Percentiles rank a stretch among this genome's conserved stretches.
Evolutionary conservation across 1,140 invertebrate species (phyloP).

Genomic region (Pseudomyrmex sp.): DNA sequence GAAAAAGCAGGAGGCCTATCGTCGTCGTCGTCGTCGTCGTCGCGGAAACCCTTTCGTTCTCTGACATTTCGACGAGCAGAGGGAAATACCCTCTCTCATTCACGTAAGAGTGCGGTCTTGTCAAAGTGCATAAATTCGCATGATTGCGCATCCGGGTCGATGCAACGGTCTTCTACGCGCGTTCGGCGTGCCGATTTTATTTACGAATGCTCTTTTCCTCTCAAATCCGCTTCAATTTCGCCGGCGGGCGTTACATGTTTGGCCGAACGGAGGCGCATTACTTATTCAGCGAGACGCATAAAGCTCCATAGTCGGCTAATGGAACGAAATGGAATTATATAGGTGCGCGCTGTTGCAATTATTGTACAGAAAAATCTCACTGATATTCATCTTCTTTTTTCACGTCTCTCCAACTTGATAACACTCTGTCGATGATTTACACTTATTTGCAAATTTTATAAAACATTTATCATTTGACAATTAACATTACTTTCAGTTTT

Average conservation of each 20-base stretch:
- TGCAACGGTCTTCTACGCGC: conserved; percentile 59
- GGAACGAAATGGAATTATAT: conserved; percentile 55
- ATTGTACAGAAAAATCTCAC: conserved; percentile 10
- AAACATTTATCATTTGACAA: background rate
- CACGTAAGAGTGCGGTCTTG: conserved; percentile 64
- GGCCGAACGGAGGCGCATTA: conserved; percentile 32
- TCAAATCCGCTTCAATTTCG: conserved; percentile 72
- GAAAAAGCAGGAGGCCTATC: background rate
- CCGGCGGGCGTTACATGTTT: conserved; percentile 50
- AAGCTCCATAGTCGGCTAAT: conserved; percentile 58
- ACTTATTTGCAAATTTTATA: conserved; percentile 15
- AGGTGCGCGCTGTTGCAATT: conserved; percentile 38
- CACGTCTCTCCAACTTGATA: conserved; percentile 13
- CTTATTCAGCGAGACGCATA: conserved; percentile 59
- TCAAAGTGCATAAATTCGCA: conserved; percentile 79
- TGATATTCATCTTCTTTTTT: background rate
- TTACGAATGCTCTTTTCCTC: conserved; percentile 75
- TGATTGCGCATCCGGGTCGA: conserved; percentile 70
- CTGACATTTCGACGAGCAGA: conserved; percentile 50
- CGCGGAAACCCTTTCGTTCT: conserved; percentile 41
- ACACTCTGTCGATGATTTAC: conserved; percentile 8
- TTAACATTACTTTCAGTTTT: too few species aligned
- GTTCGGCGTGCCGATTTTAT: conserved; percentile 76
- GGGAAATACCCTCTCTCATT: conserved; percentile 61
- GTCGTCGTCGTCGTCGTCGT: conserved; percentile 30